These are phyloP conservation scores for Patiria miniata DNA, from an alignment of 35 echinoderm and acorn worm genomes.

Conservation along the genomic window DNA sequence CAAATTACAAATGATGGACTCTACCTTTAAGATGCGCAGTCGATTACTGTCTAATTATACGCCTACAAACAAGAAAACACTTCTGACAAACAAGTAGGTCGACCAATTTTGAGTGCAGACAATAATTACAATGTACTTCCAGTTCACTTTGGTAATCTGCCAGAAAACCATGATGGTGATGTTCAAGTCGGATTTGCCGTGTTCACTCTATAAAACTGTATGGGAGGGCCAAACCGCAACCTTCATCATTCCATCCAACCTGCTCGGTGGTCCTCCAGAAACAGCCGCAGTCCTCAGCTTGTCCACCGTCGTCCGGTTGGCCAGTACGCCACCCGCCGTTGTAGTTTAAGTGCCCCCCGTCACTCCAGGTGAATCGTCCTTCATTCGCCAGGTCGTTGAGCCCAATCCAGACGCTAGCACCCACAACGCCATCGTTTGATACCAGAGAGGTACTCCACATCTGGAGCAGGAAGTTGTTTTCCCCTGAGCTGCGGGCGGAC, in stretches of 20 bases:
- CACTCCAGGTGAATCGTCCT: background rate
- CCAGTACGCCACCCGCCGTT: background rate
- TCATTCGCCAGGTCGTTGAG: background rate
- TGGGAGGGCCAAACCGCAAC: background rate
- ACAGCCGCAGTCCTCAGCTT: background rate
- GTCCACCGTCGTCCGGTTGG: background rate
- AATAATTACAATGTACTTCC: too few relatives aligned
- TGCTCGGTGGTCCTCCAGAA: background rate
- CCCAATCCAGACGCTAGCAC: background rate
- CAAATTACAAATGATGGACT: too few relatives aligned
- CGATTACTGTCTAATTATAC: too few relatives aligned
- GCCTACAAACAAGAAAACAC: too few relatives aligned
- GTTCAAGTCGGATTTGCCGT: too few relatives aligned
- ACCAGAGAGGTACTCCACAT: conserved; percentile 8
- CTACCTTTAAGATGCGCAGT: too few relatives aligned
- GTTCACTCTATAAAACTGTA: background rate
- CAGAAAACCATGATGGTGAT: too few relatives aligned
- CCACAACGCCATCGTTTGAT: background rate
- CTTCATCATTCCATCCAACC: background rate
- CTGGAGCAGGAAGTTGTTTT: background rate
- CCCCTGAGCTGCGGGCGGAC: background rate
- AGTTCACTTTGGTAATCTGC: too few relatives aligned
- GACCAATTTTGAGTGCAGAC: too few relatives aligned
- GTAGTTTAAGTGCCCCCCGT: background rate
- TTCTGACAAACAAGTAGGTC: too few relatives aligned